Evolutionary conservation across 2,113 vertebrate genomes (phyloP).

Genomic region (Indicator indicator): DNA sequence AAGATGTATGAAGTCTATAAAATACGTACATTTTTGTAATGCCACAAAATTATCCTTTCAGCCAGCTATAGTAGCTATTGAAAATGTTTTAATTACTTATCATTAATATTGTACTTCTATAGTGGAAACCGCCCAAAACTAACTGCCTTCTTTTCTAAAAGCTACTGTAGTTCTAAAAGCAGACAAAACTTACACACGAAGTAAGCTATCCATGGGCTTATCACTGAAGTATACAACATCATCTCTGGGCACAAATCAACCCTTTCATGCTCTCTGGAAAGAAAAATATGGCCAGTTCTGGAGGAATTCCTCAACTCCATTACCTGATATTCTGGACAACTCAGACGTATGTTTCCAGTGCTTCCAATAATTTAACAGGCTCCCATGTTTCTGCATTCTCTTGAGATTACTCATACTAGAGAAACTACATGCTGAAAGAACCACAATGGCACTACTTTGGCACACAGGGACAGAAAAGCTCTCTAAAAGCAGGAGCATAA

Average conservation of each 20-base stretch:
- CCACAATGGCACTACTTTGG: background rate
- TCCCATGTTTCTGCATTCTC: background rate
- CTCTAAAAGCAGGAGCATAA: background rate
- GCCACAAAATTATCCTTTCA: background rate
- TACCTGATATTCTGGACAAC: background rate
- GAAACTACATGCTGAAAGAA: background rate
- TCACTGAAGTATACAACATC: background rate
- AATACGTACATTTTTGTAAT: background rate
- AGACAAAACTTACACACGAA: background rate
- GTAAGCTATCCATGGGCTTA: background rate
- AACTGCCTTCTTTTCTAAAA: background rate
- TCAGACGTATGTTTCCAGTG: background rate
- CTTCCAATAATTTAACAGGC: background rate
- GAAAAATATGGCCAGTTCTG: background rate
- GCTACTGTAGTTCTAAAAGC: background rate
- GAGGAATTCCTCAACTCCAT: background rate
- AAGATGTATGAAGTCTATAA: background rate
- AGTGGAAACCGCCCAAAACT: background rate
- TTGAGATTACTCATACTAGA: background rate
- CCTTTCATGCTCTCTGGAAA: constrained; percentile 1
- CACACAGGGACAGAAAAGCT: background rate
- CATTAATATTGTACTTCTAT: background rate
- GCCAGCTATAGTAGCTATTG: background rate
- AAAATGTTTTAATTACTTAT: background rate
- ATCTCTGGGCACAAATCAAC: background rate